Evolutionary conservation across 2,797 vertebrate genomes (phyloP).

Genomic region (Gallinago stenura): DNA sequence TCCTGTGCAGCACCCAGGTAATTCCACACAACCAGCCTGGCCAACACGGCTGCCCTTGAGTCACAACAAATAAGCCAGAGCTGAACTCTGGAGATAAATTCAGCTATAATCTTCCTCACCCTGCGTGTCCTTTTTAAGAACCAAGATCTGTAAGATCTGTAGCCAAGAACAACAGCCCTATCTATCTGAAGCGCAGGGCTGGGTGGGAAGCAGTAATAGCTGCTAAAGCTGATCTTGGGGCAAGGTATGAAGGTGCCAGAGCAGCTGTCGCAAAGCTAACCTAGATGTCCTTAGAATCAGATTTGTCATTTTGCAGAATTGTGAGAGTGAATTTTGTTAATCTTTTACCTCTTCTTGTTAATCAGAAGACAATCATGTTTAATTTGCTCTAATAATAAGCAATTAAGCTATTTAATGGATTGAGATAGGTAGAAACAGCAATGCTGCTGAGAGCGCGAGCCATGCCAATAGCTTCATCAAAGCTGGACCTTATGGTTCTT

Average conservation of each 20-base stretch:
- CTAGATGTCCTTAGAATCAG: background rate
- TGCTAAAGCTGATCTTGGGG: background rate
- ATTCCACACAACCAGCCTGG: background rate
- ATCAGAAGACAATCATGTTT: background rate
- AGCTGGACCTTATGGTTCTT: background rate
- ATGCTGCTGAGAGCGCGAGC: background rate
- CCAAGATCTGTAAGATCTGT: background rate
- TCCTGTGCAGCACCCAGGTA: background rate
- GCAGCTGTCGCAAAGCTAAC: background rate
- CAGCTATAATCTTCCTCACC: background rate
- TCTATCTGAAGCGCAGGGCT: background rate
- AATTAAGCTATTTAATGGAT: background rate
- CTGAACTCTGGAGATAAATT: background rate
- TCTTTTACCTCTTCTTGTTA: background rate
- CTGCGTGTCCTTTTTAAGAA: background rate
- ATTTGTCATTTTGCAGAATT: background rate
- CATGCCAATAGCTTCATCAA: background rate
- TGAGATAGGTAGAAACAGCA: background rate
- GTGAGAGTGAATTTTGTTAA: background rate
- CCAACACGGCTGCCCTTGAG: background rate
- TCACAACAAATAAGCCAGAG: background rate
- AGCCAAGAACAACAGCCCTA: background rate
- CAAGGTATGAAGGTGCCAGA: background rate
- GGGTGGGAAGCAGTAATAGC: background rate
- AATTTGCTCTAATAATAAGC: background rate